A percentile compares a stretch with the other conserved stretches of the same genome.
phyloP scores from a whole-genome alignment of 2,888 invertebrate species.

The Scelioninae gen. 1 region DNA sequence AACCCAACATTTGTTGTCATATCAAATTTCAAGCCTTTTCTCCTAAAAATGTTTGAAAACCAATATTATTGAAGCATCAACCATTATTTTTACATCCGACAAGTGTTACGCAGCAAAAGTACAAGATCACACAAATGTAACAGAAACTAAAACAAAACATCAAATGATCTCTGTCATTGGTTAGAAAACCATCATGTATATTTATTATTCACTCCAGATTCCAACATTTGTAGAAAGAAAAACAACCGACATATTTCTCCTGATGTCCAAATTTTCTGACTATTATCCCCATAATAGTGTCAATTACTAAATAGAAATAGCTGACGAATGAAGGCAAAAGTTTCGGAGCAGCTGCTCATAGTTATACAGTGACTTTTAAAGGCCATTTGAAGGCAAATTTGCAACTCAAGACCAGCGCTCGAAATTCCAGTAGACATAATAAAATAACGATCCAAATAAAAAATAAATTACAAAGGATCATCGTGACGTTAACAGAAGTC shows the following conservation, averaged over 20 bases:
- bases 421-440: constrained; percentile 62
- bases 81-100: no score
- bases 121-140: no score
- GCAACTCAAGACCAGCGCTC: constrained; percentile 20
- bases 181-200: no score
- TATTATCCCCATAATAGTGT: constrained; percentile 37
- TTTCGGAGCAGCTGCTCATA: constrained; percentile 30
- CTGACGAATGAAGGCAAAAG: constrained; percentile 1
- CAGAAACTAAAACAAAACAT: no score
- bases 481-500: constrained; percentile 58
- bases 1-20: no score
- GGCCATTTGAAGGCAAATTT: constrained; percentile 54
- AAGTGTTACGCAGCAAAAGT: no score
- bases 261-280: constrained; percentile 7
- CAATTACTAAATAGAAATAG: constrained; percentile 45
- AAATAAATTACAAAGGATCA: constrained; percentile 43
- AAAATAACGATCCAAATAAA: constrained; percentile 68
- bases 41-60: no score
- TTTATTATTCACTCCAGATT: no score
- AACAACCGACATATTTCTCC: constrained; percentile 19
- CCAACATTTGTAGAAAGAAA: constrained; percentile 21
- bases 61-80: no score
- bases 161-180: no score
- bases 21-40: no score
- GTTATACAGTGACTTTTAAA: constrained; percentile 26